Evolutionary conservation across 2,888 invertebrate species (phyloP).

Genomic region (Himalopsyche japonica): DNA sequence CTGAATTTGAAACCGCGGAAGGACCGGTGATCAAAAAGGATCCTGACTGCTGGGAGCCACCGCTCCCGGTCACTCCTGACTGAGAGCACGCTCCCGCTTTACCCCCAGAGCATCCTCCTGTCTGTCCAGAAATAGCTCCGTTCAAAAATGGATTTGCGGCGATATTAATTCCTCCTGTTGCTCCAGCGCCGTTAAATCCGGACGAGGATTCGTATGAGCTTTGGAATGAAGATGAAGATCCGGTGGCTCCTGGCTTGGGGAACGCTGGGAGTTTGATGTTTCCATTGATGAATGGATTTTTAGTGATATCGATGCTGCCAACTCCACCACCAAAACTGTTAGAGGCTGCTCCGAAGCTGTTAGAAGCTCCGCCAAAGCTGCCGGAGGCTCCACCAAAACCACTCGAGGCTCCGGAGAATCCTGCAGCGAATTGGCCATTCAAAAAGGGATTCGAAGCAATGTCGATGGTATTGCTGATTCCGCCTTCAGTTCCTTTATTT

Average conservation of each 20-base stretch:
- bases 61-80: not conserved
- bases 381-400: not conserved
- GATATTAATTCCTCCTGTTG: constrained; percentile 41
- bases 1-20: constrained; percentile 43
- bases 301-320: constrained; percentile 43
- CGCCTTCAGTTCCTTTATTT: constrained; percentile 24
- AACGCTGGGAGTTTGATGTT: constrained; percentile 42
- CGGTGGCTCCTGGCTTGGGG: not conserved
- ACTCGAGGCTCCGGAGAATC: constrained; percentile 14
- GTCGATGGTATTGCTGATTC: constrained; percentile 41
- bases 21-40: not conserved
- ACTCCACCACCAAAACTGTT: constrained; percentile 39
- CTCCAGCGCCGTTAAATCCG: constrained; percentile 6
- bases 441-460: constrained; percentile 47
- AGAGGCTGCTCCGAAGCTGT: not conserved
- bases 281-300: constrained; percentile 51
- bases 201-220: not conserved
- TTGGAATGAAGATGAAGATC: not conserved
- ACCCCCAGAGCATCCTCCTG: constrained; percentile 22
- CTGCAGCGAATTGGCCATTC: constrained; percentile 43
- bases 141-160: constrained; percentile 46
- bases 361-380: not conserved
- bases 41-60: constrained; percentile 33
- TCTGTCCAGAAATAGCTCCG: constrained; percentile 41
- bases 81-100: constrained; percentile 25